Evolutionary conservation across 37 sponge, comb jelly and placozoan species (phyloP), one percentile per base, ranked within the genome.

Genomic region (Hormiphora californensis): DNA sequence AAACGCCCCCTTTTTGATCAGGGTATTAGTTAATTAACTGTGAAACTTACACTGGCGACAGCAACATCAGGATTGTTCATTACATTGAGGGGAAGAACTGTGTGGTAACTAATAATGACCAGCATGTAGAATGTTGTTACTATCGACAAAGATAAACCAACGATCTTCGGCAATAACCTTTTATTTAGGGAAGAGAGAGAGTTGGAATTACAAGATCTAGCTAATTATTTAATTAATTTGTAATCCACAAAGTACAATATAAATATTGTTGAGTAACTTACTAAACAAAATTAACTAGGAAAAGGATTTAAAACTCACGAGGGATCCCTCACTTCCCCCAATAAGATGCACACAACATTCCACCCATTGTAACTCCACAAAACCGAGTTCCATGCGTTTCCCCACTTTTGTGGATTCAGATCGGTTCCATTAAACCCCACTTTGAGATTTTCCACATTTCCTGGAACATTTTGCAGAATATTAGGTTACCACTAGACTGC

Each of bases 371-470:
- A 57, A 15, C 30, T 28, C 61, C 61, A 57, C n/a, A 57, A 57
- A 57, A 57, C 61, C 7, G 61, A 57, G 23, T 57, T 57, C 61
- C 61, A 57, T 19, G 61, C 61, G 27, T 57, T 57, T 23, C 61
- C 61, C 61, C 61, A 57, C 23, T 57, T 5, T 57, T 57, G 17
- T 28, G 61, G 61, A 57, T 57, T 57, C 61, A 23, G 27, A 30
- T 57, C 27, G 23, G 61, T 57, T 57, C 61, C 61, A 57, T 57
- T 57, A 57, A 57, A 57, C n/a, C 61, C 61, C 27, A 28, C 30
- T 5, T 30, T 57, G 7, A 57, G n/a, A 15, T 57, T 57, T 30
- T 57, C 61, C n/a, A 57, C n/a, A 23, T 57, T 30, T 4, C 61
- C 61, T 57, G 15, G 9, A 15, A 5, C n/a, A 57, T 21, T 57